These are phyloP conservation scores for Pachliopta kotzebuea DNA, from an alignment of 2,888 invertebrate genomes.

Conservation along the genomic window DNA sequence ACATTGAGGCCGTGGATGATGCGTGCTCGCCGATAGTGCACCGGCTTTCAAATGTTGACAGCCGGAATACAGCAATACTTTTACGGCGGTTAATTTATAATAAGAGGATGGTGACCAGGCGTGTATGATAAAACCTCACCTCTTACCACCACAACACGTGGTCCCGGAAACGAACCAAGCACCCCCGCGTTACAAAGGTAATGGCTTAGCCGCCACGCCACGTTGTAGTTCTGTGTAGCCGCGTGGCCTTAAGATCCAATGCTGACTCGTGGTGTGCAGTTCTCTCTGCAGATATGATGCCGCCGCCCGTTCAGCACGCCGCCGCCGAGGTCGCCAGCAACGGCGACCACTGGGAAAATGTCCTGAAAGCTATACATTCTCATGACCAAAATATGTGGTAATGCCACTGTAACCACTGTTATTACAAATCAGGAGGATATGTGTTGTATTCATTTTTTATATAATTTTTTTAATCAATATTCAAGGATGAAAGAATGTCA, in stretches of 20 bases:
- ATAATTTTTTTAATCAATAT: constrained; percentile 46
- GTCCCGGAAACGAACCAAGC: not conserved
- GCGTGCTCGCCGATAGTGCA: no score
- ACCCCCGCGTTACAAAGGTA: not conserved
- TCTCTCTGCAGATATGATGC: constrained; percentile 77
- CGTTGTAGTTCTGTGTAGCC: constrained; percentile 7
- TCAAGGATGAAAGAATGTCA: constrained; percentile 38
- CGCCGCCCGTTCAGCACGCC: constrained; percentile 71
- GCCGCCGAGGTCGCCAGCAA: constrained; percentile 82
- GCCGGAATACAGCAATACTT: no score
- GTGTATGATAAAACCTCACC: no score
- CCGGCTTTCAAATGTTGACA: no score
- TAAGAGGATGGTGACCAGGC: no score
- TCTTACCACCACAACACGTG: no score
- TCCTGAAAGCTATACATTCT: constrained; percentile 79
- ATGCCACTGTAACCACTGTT: constrained; percentile 66
- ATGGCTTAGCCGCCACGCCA: not conserved
- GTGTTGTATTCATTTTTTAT: constrained; percentile 70
- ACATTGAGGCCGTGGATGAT: no score
- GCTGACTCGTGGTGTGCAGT: constrained; percentile 79
- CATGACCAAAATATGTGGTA: constrained; percentile 80
- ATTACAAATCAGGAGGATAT: constrained; percentile 58
- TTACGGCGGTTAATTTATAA: no score
- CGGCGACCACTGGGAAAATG: constrained; percentile 85
- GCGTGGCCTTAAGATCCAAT: constrained; percentile 52